Percentiles rank a stretch among this genome's conserved stretches.
phyloP scores from a whole-genome alignment of 2,888 invertebrate species.

The Boloria euphrosyne region DNA sequence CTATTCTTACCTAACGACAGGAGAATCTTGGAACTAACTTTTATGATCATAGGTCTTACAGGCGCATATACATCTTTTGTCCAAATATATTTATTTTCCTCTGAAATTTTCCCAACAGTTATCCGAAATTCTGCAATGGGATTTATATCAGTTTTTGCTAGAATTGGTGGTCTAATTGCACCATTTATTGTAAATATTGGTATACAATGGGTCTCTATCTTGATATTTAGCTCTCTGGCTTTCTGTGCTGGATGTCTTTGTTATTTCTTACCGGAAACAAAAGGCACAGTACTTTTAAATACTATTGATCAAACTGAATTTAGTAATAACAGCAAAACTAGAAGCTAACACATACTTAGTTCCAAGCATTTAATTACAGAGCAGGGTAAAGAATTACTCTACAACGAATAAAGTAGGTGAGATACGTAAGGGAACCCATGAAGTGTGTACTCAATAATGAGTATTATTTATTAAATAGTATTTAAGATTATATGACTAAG shows the following conservation, averaged over 20 bases:
- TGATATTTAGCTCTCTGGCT: conserved; percentile 64
- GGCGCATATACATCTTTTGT: conserved; percentile 87
- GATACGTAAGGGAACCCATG: too few relatives aligned
- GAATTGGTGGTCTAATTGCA: conserved; percentile 86
- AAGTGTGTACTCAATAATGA: too few relatives aligned
- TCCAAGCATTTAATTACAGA: too few relatives aligned
- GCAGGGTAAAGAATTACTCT: too few relatives aligned
- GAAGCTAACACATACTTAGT: neutral
- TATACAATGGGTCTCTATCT: conserved; percentile 65
- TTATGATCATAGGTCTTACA: conserved; percentile 88
- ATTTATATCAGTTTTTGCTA: conserved; percentile 86
- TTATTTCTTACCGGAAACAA: conserved; percentile 69
- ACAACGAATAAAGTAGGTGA: too few relatives aligned
- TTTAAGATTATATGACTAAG: too few relatives aligned
- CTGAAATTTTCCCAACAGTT: conserved; percentile 91
- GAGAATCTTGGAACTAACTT: conserved; percentile 80
- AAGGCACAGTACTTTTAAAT: conserved; percentile 63
- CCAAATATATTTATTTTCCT: conserved; percentile 86
- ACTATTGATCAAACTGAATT: conserved; percentile 65
- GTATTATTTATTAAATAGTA: too few relatives aligned
- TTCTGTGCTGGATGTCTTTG: conserved; percentile 63
- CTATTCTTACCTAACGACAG: conserved; percentile 59
- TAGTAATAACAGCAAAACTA: conserved; percentile 14
- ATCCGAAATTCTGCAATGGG: conserved; percentile 90
- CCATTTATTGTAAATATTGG: conserved; percentile 85